Evolutionary conservation across 1,140 invertebrate genomes (phyloP).

Genomic region (Brachionus rubens): DNA sequence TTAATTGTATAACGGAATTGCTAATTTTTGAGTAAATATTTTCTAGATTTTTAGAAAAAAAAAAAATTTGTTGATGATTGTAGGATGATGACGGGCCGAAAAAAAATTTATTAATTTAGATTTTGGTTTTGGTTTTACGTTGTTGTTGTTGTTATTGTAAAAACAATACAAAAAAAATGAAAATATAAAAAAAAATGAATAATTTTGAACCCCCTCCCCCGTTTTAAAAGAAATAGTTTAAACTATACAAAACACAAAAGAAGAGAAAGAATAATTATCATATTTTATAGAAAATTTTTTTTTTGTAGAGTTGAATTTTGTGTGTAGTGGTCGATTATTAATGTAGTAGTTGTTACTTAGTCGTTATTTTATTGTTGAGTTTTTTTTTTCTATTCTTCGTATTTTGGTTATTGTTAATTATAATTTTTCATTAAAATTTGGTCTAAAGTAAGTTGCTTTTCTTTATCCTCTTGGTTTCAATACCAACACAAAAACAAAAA

Average conservation of each 20-base stretch:
- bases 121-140: too few relatives aligned
- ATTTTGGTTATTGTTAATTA: slow-evolving; percentile 15
- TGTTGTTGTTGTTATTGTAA: too few relatives aligned
- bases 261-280: slow-evolving; percentile 11
- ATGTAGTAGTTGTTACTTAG: background rate
- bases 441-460: background rate
- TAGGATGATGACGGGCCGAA: too few relatives aligned
- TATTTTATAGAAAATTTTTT: slow-evolving; percentile 30
- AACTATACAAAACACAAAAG: too few relatives aligned
- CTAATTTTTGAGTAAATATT: too few relatives aligned
- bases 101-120: too few relatives aligned
- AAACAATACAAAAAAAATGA: background rate
- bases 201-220: background rate
- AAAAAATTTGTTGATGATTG: too few relatives aligned
- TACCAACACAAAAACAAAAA: background rate
- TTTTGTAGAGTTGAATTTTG: too few relatives aligned
- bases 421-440: slow-evolving; percentile 28
- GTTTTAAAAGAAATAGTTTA: background rate
- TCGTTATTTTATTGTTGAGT: slow-evolving; percentile 19
- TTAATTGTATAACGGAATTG: too few relatives aligned
- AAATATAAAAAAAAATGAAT: slow-evolving; percentile 22
- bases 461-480: slow-evolving; percentile 37
- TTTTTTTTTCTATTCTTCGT: background rate
- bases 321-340: background rate
- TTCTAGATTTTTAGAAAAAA: too few relatives aligned